Conservation (phyloP, 1,140 invertebrate species). For the honey bee (Apis mellifera) region Amel_HAv3.1 CM009935.2:3798001-3798500, state of each 20-base stretch:
- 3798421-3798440: too few relatives aligned
- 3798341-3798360: conserved; percentile 10
- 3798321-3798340: not conserved
- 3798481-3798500: too few relatives aligned
- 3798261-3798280: conserved; percentile 27
- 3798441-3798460: too few relatives aligned
- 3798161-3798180: conserved; percentile 20
- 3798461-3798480: too few relatives aligned
- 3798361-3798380: not conserved
- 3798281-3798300: conserved; percentile 17
- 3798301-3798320: conserved; percentile 2
- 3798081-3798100: not conserved
- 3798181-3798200: conserved; percentile 18
- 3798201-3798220: not conserved
- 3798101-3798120: too few relatives aligned
- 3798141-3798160: conserved; percentile 3
- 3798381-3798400: too few relatives aligned
- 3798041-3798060: conserved; percentile 8
- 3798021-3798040: not conserved
- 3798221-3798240: conserved; percentile 25
- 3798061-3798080: not conserved
- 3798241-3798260: conserved; percentile 23
- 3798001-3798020: not conserved
- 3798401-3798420: too few relatives aligned
- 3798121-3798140: conserved; percentile 19